Evolutionary conservation across 2,797 vertebrate species (phyloP).

Genomic region (Podarcis siculus): DNA sequence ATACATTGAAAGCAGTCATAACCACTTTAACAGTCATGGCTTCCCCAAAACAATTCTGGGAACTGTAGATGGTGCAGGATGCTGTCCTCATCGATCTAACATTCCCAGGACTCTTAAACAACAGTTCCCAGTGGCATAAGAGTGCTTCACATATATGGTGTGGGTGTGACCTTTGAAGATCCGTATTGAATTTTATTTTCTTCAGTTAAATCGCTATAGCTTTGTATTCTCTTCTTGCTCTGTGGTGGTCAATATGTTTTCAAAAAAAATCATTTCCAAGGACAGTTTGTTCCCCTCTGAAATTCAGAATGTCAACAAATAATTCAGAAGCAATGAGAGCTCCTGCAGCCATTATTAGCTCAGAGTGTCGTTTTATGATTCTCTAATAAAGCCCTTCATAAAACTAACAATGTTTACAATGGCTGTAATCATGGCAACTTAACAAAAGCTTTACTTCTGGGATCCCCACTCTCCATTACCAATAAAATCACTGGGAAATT

Average conservation of each 20-base stretch:
- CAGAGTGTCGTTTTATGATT: constrained; percentile 64
- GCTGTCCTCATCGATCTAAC: too few species aligned
- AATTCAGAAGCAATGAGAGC: constrained; percentile 56
- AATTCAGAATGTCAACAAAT: constrained; percentile 60
- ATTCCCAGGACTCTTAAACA: neutral
- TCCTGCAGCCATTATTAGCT: constrained; percentile 52
- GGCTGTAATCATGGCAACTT: constrained; percentile 45
- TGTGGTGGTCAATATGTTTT: neutral
- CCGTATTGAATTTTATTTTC: neutral
- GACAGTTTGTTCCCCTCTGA: constrained; percentile 12
- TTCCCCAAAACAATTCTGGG: too few species aligned
- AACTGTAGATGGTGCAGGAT: too few species aligned
- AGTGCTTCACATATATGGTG: too few species aligned
- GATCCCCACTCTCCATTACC: constrained; percentile 42
- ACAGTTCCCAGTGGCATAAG: too few species aligned
- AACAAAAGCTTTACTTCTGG: constrained; percentile 60
- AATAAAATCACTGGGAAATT: constrained; percentile 66
- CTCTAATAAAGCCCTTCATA: constrained; percentile 57
- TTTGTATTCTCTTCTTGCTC: constrained; percentile 43
- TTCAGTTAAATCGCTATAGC: neutral
- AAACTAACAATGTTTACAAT: constrained; percentile 65
- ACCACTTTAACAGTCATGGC: too few species aligned
- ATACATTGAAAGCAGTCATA: too few species aligned
- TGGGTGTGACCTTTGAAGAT: too few species aligned
- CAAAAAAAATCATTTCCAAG: constrained; percentile 46